Base-by-base conservation (phyloP, 2,888 invertebrate genomes). In the Ophion costatus region DNA sequence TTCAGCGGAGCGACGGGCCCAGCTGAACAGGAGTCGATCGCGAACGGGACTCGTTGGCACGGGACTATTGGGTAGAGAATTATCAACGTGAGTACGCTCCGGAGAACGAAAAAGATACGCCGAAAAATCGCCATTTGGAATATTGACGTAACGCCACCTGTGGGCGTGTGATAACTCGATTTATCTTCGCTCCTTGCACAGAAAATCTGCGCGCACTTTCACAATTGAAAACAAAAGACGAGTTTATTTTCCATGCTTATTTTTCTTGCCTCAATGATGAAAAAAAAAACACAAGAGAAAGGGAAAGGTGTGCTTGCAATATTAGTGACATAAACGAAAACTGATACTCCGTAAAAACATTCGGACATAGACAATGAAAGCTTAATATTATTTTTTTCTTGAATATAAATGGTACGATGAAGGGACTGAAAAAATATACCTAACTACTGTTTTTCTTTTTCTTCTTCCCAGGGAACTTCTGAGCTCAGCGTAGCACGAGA, bases 1-100 rank as follows among this genome's bases (percentile, higher is more conserved):
- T 80, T 29, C 94, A 97, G 98, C 98, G 93, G 98, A 98, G 94
- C 95, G 98, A 92, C 95, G 98, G 93, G 98, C 98, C 20, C 98
- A 98, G 94, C 94, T 98, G 88, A 98, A 97, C 90, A 94, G 98
- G 89, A 98, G 98, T 87, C 95, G 98, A 89, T 98, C 98, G 42
- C 94, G 98, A 87, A 97, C 97, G 59, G 97, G 97, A 33, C 94
- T 98, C 77, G 95, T 96, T 45, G 95, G 95, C 17, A 91, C 94
- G 85, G 95, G 95, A 73, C 94, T 96, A 88, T 95, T 96, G 17
- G 95, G 96, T 83, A 94, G 96, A 91, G 96, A 96, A 94, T 94
- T 96, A 89, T 96, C 96, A 75, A 96, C 96, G 96, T 96, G 91
- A 95, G 95, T 94, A 78, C 70, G 38, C 42, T 33, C 22, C 24